Evolutionary conservation across 2,113 vertebrate genomes (phyloP).

Genomic region (Scomber japonicus): DNA sequence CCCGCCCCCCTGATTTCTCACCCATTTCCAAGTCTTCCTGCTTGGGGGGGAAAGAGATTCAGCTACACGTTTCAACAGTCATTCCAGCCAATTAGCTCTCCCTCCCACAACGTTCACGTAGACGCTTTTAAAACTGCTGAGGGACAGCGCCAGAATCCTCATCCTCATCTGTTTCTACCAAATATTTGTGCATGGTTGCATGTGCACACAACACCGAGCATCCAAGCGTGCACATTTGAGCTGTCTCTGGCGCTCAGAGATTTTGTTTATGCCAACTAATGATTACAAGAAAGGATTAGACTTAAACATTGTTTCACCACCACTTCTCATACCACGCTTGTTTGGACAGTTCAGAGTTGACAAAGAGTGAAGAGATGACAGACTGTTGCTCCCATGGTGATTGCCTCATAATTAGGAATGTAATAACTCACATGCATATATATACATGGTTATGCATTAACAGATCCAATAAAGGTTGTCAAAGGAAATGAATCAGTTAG

Average conservation of each 20-base stretch:
- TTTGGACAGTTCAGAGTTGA: conserved; percentile 5
- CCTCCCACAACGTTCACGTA: conserved; percentile 56
- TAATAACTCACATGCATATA: conserved; percentile 26
- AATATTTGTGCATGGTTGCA: conserved; percentile 29
- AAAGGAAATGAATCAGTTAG: conserved; percentile 41
- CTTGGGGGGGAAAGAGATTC: conserved; percentile 40
- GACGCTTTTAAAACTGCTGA: conserved; percentile 45
- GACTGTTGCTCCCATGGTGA: conserved; percentile 4
- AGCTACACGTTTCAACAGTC: conserved; percentile 54
- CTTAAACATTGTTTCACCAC: conserved; percentile 16
- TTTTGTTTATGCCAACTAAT: conserved; percentile 29
- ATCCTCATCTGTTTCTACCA: conserved; percentile 26
- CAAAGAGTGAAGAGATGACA: conserved; percentile 15
- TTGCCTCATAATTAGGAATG: conserved; percentile 43
- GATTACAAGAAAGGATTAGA: conserved; percentile 23
- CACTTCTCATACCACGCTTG: not conserved
- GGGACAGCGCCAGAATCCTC: conserved; percentile 32
- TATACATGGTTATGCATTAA: conserved; percentile 30
- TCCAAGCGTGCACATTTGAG: not conserved
- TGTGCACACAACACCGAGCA: conserved; percentile 1
- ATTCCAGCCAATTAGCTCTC: conserved; percentile 72
- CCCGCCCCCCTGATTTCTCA: conserved; percentile 66
- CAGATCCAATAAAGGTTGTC: conserved; percentile 34
- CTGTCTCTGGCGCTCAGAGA: conserved; percentile 11
- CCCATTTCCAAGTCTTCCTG: conserved; percentile 56